These are phyloP conservation scores for Apodemus sylvaticus DNA, from an alignment of 2,113 vertebrate species.

Conservation along the genomic window DNA sequence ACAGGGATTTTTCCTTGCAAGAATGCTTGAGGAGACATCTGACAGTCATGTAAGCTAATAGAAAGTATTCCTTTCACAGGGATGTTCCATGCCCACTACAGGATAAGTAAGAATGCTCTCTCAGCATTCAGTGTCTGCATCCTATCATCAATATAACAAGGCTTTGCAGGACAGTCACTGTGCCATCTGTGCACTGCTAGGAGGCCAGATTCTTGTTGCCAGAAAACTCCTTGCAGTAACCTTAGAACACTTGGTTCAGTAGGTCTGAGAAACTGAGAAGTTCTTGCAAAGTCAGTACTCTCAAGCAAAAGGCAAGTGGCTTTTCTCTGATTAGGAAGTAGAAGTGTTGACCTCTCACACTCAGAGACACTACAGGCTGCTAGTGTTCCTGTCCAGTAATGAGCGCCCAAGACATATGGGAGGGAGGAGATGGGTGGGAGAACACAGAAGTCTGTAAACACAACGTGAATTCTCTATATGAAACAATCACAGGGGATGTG, in stretches of 20 bases:
- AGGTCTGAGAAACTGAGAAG: neutral
- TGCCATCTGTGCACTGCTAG: neutral
- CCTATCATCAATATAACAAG: neutral
- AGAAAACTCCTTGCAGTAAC: neutral
- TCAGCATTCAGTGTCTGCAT: neutral
- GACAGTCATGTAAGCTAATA: neutral
- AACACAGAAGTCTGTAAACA: neutral
- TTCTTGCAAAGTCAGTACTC: constrained; percentile 24
- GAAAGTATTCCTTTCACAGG: neutral
- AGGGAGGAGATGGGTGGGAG: neutral
- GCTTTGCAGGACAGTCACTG: neutral
- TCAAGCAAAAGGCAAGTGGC: constrained; percentile 9
- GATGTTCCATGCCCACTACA: neutral
- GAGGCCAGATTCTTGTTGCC: neutral
- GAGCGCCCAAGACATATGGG: neutral
- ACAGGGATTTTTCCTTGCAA: neutral
- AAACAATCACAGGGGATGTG: neutral
- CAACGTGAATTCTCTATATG: neutral
- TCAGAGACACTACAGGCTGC: neutral
- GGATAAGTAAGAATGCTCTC: neutral
- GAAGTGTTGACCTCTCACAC: constrained; percentile 41
- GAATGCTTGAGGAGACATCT: neutral
- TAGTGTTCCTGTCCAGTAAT: neutral
- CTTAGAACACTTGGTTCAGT: neutral
- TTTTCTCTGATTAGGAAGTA: neutral